phyloP scores from a whole-genome alignment of 1,140 invertebrate genomes.

The Brachionus calyciflorus region DNA sequence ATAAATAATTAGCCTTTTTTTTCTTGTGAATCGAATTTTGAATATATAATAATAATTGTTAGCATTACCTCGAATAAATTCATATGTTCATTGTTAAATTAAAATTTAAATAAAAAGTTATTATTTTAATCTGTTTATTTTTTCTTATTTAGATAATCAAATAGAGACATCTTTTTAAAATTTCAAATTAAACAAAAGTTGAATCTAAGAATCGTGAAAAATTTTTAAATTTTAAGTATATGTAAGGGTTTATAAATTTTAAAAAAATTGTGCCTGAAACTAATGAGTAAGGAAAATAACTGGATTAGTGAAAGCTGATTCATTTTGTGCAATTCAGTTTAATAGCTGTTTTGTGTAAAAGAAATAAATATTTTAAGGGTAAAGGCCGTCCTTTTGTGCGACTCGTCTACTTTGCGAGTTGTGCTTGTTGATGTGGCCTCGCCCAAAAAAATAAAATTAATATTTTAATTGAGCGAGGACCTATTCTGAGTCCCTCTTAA shows the following conservation, averaged over 20 bases:
- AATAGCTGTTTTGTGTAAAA: not conserved
- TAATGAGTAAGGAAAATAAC: conserved; percentile 42
- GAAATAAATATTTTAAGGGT: not conserved
- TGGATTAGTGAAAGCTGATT: not conserved
- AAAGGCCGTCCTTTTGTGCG: conserved; percentile 3
- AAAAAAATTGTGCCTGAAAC: not conserved
- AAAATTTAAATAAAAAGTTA: conserved; percentile 19
- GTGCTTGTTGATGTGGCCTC: conserved; percentile 9
- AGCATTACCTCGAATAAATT: not conserved
- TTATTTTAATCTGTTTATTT: not conserved
- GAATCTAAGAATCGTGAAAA: not conserved
- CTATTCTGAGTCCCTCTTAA: too few relatives aligned
- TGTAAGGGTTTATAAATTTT: not conserved
- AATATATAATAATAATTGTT: too few relatives aligned
- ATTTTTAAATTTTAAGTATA: not conserved
- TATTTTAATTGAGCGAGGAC: too few relatives aligned
- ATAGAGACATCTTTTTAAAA: conserved; percentile 10
- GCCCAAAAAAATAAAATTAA: too few relatives aligned
- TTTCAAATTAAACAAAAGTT: not conserved
- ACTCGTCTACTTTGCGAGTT: conserved; percentile 36
- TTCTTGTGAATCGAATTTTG: too few relatives aligned
- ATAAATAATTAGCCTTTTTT: too few relatives aligned
- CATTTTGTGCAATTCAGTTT: not conserved
- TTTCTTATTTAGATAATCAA: not conserved
- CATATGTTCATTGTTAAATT: not conserved